Percentiles rank a stretch among this genome's conserved stretches.
phyloP scores from a whole-genome alignment of 37 sponge, comb jelly and placozoan species.

The Haliclona indistincta region DNA sequence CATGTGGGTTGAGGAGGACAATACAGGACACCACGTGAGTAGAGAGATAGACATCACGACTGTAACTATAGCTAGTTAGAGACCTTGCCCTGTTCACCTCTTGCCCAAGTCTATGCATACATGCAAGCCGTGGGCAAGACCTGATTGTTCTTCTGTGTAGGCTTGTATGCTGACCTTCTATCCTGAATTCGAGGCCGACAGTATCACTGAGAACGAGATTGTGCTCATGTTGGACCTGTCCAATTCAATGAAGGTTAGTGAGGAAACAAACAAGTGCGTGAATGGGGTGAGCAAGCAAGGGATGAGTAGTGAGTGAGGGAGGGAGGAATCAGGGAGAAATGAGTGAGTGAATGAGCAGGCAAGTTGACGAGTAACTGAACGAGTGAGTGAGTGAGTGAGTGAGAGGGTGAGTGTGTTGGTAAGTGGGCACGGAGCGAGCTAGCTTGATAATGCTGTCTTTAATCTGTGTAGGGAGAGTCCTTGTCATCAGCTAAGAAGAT shows the following conservation, averaged over 20 bases:
- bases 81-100: no score
- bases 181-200: constrained; percentile 91
- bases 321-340: no score
- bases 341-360: no score
- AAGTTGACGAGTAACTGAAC: no score
- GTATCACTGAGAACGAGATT: constrained; percentile 66
- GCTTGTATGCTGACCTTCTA: constrained; percentile 99
- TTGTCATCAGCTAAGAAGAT: constrained; percentile 77
- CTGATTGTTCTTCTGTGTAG: constrained; percentile 23
- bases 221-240: constrained; percentile 87
- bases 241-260: constrained; percentile 90
- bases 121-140: not conserved
- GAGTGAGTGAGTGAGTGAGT: no score
- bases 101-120: not conserved
- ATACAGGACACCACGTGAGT: constrained; percentile 71
- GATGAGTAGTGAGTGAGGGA: no score
- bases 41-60: no score
- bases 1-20: constrained; percentile 98
- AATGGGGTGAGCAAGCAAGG: no score
- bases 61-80: no score
- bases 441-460: not conserved
- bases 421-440: not conserved
- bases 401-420: not conserved
- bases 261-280: not conserved
- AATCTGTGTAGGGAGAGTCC: constrained; percentile 29